phyloP scores from a whole-genome alignment of 2,888 invertebrate genomes.

The Toxonevra muliebris region DNA sequence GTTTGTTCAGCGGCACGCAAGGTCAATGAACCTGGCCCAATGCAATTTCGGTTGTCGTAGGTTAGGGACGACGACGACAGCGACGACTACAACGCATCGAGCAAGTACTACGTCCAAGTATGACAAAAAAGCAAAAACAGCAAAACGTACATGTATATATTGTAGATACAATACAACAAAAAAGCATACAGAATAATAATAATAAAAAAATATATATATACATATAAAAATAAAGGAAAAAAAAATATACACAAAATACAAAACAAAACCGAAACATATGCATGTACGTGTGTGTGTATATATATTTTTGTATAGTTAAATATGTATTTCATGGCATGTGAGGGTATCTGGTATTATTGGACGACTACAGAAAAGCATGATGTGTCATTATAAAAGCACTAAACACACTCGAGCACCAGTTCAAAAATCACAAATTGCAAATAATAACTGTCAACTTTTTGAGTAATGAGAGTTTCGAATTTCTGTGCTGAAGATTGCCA shows the following conservation, averaged over 20 bases:
- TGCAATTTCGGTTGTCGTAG: constrained; percentile 49
- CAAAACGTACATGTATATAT: constrained; percentile 4
- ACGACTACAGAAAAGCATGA: background rate
- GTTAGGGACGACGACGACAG: constrained; percentile 38
- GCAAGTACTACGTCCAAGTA: constrained; percentile 1
- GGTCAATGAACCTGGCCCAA: constrained; percentile 48
- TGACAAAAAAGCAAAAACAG: background rate
- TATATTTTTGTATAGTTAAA: background rate
- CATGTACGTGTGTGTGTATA: background rate
- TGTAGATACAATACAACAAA: constrained; percentile 6
- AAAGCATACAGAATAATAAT: background rate
- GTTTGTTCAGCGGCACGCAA: constrained; percentile 26
- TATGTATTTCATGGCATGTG: background rate
- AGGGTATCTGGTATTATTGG: background rate
- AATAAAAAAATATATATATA: background rate
- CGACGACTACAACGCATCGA: constrained; percentile 1
- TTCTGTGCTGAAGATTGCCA: constrained; percentile 6
- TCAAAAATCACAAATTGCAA: constrained; percentile 33
- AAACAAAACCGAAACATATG: background rate
- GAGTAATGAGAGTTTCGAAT: constrained; percentile 33
- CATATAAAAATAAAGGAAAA: background rate
- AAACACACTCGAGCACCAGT: constrained; percentile 16
- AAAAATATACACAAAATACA: constrained; percentile 11
- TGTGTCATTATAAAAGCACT: constrained; percentile 26
- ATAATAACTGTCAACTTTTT: constrained; percentile 29